Evolutionary conservation across 1,140 invertebrate genomes (phyloP), one percentile per base, ranked within the genome.

Genomic region (Melipona quadrifasciata): DNA sequence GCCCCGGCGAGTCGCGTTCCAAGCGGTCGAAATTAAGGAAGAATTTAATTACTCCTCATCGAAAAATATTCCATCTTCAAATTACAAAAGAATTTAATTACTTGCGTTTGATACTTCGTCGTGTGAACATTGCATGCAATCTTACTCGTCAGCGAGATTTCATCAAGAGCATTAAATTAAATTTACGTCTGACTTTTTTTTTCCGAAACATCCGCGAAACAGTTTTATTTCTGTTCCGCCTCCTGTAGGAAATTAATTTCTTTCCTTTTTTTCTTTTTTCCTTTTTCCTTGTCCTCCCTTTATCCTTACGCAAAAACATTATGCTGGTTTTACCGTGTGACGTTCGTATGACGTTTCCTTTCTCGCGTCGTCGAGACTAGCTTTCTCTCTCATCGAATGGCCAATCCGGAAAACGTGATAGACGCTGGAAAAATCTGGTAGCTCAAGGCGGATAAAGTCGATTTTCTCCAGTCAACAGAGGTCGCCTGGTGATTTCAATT

Each of bases 401-500:
- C 74, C 77, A 84, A 78, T 89, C 68, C 53, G 68, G 64, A 74
- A 80, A 84, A 75, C 73, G 65, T 68, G 79, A 74, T 61, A 75
- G 83, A 75, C 79, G 86, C 51, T 58, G 76, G 61, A 75, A 84
- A 76, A 87, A 79, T 76, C 85, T 82, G 39, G 58, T 27, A 58
- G 58, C 78, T 86, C 31, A 82, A 89, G 82, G 82, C 86, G 85
- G 68, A 87, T 81, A 87, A 91, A 82, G 84, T 86, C 85, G 86
- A 90, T 89, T 91, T 88, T 91, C 89, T 85, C 87, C 84, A 92
- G 91, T 90, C 89, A 92, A 93, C 90, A 91, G 67, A 82, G 87
- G 74, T 67, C 80, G 86, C 75, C 86, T 47, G 89, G 90, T 93
- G 93, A 94, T 94, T 93, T 94, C 92, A 94, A 94, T 93, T 94